Percentiles rank a stretch among this genome's conserved stretches.
Conservation (phyloP, 2,113 vertebrate genomes). For the Mandrillus leucophaeus region DNA sequence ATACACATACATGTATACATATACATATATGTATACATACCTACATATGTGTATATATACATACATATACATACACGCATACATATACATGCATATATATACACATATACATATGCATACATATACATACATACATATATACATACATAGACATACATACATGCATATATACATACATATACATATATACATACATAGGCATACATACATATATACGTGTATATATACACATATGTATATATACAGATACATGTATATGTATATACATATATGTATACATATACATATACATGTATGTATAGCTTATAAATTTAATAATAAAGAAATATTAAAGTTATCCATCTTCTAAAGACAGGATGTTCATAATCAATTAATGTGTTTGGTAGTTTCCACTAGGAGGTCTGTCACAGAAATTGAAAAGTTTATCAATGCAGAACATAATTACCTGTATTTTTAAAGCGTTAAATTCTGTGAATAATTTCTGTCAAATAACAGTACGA, state of each 20-base stretch:
- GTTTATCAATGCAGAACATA: constrained; percentile 48
- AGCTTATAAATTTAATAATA: neutral
- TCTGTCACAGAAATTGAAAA: constrained; percentile 23
- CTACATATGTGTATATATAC: fast-evolving
- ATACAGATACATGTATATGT: too few species aligned
- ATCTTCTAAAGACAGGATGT: neutral
- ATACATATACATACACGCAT: too few species aligned
- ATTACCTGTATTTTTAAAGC: constrained; percentile 50
- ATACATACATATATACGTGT: too few species aligned
- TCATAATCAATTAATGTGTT: constrained; percentile 31
- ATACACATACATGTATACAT: too few species aligned
- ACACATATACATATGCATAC: fast-evolving
- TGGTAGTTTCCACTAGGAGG: neutral
- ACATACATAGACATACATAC: too few species aligned
- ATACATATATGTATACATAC: too few species aligned
- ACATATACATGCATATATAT: too few species aligned
- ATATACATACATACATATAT: too few species aligned
- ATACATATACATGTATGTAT: too few species aligned
- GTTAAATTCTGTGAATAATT: constrained; percentile 57
- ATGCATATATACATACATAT: too few species aligned
- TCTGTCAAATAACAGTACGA: constrained; percentile 42
- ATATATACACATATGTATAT: too few species aligned
- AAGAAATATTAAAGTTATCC: neutral
- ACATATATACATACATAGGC: fast-evolving
- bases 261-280: too few species aligned